A percentile compares a stretch with the other conserved stretches of the same genome.
Evolutionary conservation across 2,113 vertebrate genomes (phyloP).

Genomic region (Sylvia atricapilla): DNA sequence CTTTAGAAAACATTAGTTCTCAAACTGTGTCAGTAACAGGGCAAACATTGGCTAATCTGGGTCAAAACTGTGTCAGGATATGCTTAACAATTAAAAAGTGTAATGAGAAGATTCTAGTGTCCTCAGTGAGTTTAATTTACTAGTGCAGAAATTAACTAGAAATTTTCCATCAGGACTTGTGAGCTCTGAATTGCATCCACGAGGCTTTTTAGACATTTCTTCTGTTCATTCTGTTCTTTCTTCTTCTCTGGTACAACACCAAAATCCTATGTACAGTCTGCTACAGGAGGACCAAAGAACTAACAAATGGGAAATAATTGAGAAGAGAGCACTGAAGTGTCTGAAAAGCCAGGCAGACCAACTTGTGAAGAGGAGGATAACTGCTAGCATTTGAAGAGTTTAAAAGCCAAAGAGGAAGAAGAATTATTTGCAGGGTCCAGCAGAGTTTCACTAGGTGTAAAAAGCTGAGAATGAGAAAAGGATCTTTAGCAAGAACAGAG

Average conservation of each 20-base stretch:
- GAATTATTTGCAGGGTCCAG: constrained; percentile 35
- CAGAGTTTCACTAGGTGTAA: not conserved
- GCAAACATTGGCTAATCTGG: not conserved
- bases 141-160: not conserved
- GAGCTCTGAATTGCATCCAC: not conserved
- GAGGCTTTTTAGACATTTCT: not conserved
- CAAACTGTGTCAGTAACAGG: not conserved
- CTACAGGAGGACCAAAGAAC: not conserved
- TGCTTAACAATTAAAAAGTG: not conserved
- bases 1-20: not conserved
- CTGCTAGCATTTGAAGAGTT: not conserved
- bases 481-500: constrained; percentile 46
- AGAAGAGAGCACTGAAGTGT: not conserved
- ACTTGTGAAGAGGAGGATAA: constrained; percentile 12
- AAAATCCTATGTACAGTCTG: not conserved
- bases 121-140: not conserved
- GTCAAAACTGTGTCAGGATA: not conserved
- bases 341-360: not conserved
- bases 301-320: constrained; percentile 28
- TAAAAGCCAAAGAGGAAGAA: constrained; percentile 34
- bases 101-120: not conserved
- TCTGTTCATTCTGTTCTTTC: not conserved
- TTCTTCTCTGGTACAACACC: not conserved
- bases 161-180: not conserved
- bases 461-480: constrained; percentile 20